Percentiles rank a stretch among this genome's conserved stretches.
These are phyloP conservation scores for Platichthys stellatus DNA, from an alignment of 2,113 vertebrate species.

Conservation along the genomic window DNA sequence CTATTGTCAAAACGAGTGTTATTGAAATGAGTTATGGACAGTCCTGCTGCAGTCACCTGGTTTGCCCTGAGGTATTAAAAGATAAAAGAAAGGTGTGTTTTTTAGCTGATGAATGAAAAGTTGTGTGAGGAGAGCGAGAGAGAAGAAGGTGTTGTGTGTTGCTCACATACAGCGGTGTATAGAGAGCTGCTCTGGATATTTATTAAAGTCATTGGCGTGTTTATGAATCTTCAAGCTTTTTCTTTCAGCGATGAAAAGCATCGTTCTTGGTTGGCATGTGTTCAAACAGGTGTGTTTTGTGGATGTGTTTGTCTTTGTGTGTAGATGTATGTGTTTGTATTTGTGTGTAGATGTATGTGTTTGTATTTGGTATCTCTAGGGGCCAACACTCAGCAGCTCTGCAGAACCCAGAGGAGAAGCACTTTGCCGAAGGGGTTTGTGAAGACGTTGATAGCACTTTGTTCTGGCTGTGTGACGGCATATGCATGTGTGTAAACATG, in stretches of 20 bases:
- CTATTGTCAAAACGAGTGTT: slow-evolving; percentile 2
- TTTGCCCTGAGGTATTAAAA: neutral
- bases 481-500: neutral
- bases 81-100: neutral
- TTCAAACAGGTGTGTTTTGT: neutral
- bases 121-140: slow-evolving; percentile 19
- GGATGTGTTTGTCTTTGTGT: neutral
- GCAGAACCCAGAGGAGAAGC: slow-evolving; percentile 38
- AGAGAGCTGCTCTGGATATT: slow-evolving; percentile 52
- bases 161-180: slow-evolving; percentile 30
- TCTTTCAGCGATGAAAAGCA: slow-evolving; percentile 3
- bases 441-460: slow-evolving; percentile 31
- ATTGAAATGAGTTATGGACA: slow-evolving; percentile 24
- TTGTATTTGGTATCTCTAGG: slow-evolving; percentile 43
- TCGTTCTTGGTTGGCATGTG: slow-evolving; percentile 7
- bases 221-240: slow-evolving; percentile 53
- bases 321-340: slow-evolving; percentile 19
- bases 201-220: slow-evolving; percentile 69
- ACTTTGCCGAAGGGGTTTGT: slow-evolving; percentile 47
- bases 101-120: neutral
- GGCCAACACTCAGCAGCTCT: slow-evolving; percentile 54
- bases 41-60: slow-evolving; percentile 8
- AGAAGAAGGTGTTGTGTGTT: slow-evolving; percentile 18
- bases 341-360: slow-evolving; percentile 27
- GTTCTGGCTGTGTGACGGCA: neutral